Conservation (phyloP, 92 coral and sea anemone species). For the Porites divaricata region DNA sequence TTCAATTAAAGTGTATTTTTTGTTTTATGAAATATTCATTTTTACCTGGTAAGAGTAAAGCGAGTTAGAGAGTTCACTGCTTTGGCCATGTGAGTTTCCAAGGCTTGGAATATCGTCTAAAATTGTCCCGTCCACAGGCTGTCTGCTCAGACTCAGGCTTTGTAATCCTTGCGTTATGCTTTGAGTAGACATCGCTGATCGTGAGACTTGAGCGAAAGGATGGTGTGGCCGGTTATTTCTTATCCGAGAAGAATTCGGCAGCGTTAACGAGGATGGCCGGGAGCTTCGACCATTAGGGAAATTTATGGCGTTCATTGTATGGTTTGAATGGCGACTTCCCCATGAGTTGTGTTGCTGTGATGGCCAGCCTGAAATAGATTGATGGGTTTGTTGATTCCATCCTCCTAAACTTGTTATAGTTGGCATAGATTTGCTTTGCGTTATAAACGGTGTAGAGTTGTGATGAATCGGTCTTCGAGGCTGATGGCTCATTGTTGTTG, state of each 20-base stretch:
- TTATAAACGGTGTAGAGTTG: slow-evolving; percentile 77
- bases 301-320: slow-evolving; percentile 68
- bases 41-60: slow-evolving; percentile 92
- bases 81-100: slow-evolving; percentile 93
- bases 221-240: slow-evolving; percentile 66
- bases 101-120: slow-evolving; percentile 89
- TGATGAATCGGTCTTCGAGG: slow-evolving; percentile 83
- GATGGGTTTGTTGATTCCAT: slow-evolving; percentile 84
- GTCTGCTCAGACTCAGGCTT: slow-evolving; percentile 82
- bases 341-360: slow-evolving; percentile 95
- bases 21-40: slow-evolving; percentile 7
- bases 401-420: slow-evolving; percentile 75
- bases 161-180: slow-evolving; percentile 97
- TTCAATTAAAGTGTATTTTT: not conserved
- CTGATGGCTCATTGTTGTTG: slow-evolving; percentile 86
- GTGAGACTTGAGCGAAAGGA: slow-evolving; percentile 44
- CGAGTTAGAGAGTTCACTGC: slow-evolving; percentile 94
- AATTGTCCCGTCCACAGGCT: slow-evolving; percentile 96
- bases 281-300: slow-evolving; percentile 75
- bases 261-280: slow-evolving; percentile 82
- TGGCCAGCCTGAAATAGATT: slow-evolving; percentile 96
- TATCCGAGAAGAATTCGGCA: slow-evolving; percentile 68
- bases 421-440: slow-evolving; percentile 77
- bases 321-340: slow-evolving; percentile 85
- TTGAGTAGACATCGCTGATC: slow-evolving; percentile 85